Evolutionary conservation across 1,140 invertebrate genomes (phyloP), one percentile per base, ranked within the genome.

Genomic region (Magallana gigas): DNA sequence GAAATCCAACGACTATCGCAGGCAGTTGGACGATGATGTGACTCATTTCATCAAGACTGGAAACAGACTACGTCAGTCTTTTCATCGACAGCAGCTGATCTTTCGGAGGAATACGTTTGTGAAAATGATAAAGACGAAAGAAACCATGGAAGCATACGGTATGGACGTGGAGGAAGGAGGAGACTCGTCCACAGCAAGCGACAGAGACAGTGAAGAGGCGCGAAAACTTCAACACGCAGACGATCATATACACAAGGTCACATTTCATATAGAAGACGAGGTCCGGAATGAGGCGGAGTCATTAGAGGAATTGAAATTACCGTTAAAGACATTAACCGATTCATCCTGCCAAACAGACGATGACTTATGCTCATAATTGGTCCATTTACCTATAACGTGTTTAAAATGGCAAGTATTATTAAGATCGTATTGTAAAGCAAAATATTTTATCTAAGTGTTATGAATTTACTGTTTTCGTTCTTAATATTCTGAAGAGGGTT

Each of bases 271-370:
- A 29, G 68, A 76, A 76, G 29, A 76, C 23, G 68, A 76, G 68
- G 23, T 12, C 23, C 18, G 29, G 23, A 11, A 23, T 29, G 23
- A 76, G 3, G 5, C 23, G 68, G 68, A 76, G 14, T 12, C 23
- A 12, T 29, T 29, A 36, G 23, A 76, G 14, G 11, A 11, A 29
- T 4, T 8, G 8, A 29, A 76, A 11, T 76, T 76, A 6, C 68
- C 68, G 23, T 29, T 76, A 76, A 76, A 76, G 68, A 36, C 68
- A 76, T 76, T 76, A 18, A 12, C 68, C 5, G 68, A 76, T 76
- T 76, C 68, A 48, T 76, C 68, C 48, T 76, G 23, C 68, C 68
- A 76, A 76, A 76, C 68, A 76, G 68, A 76, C 68, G 68, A 76
- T 29, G 60, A 64, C 16, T 3, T 29, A 76, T 76, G 23, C 11